A percentile compares a stretch with the other conserved stretches of the same genome.
Conservation (phyloP, 2,113 vertebrate species). For the Neolamprologus falcicula region DNA sequence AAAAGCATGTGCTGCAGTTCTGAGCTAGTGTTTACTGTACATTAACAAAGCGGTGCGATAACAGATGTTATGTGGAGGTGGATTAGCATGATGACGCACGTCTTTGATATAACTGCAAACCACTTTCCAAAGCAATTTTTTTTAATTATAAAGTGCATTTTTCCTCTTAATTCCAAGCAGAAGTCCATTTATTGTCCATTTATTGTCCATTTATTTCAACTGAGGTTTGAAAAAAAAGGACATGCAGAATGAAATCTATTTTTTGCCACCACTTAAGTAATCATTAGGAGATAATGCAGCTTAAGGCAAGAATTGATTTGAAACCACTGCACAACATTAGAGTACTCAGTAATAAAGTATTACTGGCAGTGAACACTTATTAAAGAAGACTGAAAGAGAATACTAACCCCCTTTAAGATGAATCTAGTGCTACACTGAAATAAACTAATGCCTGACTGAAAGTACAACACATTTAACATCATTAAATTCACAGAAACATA, state of each 20-base stretch:
- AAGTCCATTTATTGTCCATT: not conserved
- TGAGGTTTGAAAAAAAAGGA: not conserved
- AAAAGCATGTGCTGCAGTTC: not conserved
- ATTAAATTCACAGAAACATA: not conserved
- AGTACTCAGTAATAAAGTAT: not conserved
- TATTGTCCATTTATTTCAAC: not conserved
- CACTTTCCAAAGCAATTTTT: not conserved
- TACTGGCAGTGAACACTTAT: constrained; percentile 9
- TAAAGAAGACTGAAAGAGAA: not conserved
- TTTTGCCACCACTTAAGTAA: constrained; percentile 22
- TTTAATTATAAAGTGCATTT: not conserved
- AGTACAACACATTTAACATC: not conserved
- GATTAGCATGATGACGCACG: not conserved
- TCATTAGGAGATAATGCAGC: constrained; percentile 37
- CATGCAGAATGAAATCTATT: not conserved
- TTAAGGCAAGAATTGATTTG: constrained; percentile 17
- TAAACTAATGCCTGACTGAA: not conserved
- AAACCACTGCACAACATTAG: constrained; percentile 11
- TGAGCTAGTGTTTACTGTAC: not conserved
- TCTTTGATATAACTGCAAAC: not conserved
- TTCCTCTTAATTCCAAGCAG: not conserved
- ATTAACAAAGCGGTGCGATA: not conserved
- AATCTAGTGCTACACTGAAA: not conserved
- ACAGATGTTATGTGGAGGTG: not conserved
- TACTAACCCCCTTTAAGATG: not conserved